Conservation (phyloP, 35 echinoderm and acorn worm genomes). For the Lytechinus pictus region DNA sequence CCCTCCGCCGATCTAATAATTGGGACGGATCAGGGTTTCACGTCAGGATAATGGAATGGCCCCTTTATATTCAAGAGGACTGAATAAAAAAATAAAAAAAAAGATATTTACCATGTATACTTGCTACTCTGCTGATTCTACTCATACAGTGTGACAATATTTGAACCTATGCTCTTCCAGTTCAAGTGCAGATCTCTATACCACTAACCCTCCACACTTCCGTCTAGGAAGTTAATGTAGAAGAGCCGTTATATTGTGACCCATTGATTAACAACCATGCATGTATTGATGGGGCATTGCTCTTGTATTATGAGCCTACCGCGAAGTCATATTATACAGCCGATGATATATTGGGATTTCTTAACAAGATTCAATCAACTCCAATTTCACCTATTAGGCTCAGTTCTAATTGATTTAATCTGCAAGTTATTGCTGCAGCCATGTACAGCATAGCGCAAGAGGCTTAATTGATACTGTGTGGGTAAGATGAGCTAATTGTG, state of each 20-base stretch:
- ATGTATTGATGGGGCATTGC: neutral
- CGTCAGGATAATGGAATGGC: too few species aligned
- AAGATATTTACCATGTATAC: too few species aligned
- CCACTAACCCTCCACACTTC: neutral
- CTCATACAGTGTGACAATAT: neutral
- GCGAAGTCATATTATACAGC: neutral
- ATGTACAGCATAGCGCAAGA: neutral
- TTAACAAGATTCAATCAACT: slow-evolving; percentile 23
- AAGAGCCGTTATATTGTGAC: neutral
- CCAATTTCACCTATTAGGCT: slow-evolving; percentile 25
- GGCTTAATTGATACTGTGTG: neutral
- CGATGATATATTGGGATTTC: slow-evolving; percentile 23
- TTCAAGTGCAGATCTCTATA: neutral
- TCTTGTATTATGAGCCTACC: neutral
- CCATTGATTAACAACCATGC: neutral
- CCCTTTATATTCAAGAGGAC: too few species aligned
- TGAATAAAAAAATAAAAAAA: too few species aligned
- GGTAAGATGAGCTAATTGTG: slow-evolving; percentile 32
- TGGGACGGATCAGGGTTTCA: too few species aligned
- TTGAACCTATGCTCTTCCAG: neutral
- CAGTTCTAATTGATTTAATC: slow-evolving; percentile 16
- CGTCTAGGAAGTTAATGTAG: neutral
- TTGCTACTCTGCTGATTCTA: neutral
- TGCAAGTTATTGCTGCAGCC: slow-evolving; percentile 33
- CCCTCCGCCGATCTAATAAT: too few species aligned